A percentile compares a stretch with the other conserved stretches of the same genome.
Conservation (phyloP, 2,113 vertebrate species). For the Gadus chalcogrammus region DNA sequence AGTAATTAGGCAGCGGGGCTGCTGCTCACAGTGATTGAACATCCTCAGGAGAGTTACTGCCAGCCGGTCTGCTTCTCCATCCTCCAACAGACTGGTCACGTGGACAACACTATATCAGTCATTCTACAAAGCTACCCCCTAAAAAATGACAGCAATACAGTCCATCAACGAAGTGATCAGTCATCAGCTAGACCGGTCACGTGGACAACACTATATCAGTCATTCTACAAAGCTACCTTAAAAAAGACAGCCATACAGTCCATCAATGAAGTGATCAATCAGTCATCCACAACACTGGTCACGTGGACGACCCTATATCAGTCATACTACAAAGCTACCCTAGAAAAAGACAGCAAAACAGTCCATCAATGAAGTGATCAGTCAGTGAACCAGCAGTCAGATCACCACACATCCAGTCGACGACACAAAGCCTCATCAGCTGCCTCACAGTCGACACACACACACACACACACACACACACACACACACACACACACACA, state of each 20-base stretch:
- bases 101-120: constrained; percentile 34
- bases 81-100: constrained; percentile 45
- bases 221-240: constrained; percentile 8
- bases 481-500: no score
- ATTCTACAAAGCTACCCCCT: constrained; percentile 3
- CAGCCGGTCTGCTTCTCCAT: constrained; percentile 28
- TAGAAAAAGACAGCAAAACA: no score
- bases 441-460: not conserved
- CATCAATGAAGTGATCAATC: not conserved
- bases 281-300: constrained; percentile 39
- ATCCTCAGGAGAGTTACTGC: constrained; percentile 27
- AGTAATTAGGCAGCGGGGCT: constrained; percentile 49
- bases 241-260: constrained; percentile 6
- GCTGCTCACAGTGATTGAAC: constrained; percentile 33
- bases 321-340: constrained; percentile 1
- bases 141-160: constrained; percentile 4
- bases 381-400: constrained; percentile 19
- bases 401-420: not conserved
- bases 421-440: not conserved
- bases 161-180: not conserved
- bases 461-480: no score
- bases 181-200: constrained; percentile 44
- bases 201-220: constrained; percentile 38
- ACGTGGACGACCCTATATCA: constrained; percentile 41
- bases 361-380: no score